Evolutionary conservation across 2,113 vertebrate genomes (phyloP).

Genomic region (Chlamydotis undulata): DNA sequence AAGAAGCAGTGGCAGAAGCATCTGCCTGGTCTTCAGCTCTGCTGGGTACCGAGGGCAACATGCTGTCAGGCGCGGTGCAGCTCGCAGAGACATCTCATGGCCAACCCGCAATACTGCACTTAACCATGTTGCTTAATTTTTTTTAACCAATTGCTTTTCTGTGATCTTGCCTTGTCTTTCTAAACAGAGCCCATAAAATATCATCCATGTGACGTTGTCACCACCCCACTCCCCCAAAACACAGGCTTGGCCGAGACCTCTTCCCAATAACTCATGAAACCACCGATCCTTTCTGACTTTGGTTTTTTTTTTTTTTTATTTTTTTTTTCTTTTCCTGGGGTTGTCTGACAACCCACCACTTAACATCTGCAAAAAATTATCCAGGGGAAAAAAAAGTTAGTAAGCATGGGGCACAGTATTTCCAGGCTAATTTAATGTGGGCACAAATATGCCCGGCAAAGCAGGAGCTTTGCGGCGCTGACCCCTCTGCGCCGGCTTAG

Average conservation of each 20-base stretch:
- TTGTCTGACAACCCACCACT: neutral
- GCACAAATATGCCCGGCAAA: neutral
- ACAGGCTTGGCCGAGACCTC: neutral
- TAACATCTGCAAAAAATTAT: neutral
- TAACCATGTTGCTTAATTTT: fast-evolving
- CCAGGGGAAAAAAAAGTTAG: fast-evolving
- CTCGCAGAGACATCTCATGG: neutral
- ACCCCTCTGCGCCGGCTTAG: neutral
- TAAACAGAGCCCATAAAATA: neutral
- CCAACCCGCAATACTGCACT: neutral
- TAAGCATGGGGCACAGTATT: neutral
- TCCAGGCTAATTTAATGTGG: neutral
- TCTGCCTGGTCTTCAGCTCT: neutral
- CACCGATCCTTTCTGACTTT: neutral
- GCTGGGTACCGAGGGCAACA: fast-evolving
- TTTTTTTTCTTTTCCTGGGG: neutral
- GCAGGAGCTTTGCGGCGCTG: neutral
- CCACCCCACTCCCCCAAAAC: neutral
- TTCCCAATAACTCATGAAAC: neutral
- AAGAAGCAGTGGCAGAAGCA: neutral
- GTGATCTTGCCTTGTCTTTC: neutral
- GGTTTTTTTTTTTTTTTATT: too few relatives aligned
- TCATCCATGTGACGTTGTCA: neutral
- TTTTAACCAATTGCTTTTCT: neutral
- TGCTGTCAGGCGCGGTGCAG: neutral